Evolutionary conservation across 2,113 vertebrate species (phyloP), one percentile per base, ranked within the genome.

Genomic region (Oceanites oceanicus): DNA sequence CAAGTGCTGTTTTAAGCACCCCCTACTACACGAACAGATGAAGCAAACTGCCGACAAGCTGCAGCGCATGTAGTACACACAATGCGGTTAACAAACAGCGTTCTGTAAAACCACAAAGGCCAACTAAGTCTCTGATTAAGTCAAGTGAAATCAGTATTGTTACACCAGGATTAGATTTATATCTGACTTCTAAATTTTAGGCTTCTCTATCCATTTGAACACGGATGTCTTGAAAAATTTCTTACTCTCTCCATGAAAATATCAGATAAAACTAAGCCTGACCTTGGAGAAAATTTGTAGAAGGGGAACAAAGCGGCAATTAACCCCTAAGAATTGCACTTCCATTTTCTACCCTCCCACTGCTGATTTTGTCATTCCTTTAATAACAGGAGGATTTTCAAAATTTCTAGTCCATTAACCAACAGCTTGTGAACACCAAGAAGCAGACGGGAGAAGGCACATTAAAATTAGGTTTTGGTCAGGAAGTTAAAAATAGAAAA

Each of bases 371-470:
- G 90, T 36, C 38, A 34, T 55, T 88, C 40, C 56, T 91, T 82
- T 86, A 91, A 78, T 61, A 93, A 74, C 59, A 73, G 38, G 61
- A 77, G 65, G 44, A 78, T 86, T 93, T 82, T 65, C 27, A 58
- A 52, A 65, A 89, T 88, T 96, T 95, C 93, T 88, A 95, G 78
- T 66, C 71, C 88, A 90, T 92, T 96, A 92, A 92, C 77, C 88
- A 94, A 30, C 44, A 79, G 75, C 38, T 66, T 73, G 25, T 18
- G 27, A 53, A 92, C 32, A 55, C 45, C 36, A 58, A 73, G 50
- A 72, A 34, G 23, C 52, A 92, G 70, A 63, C 1, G 3, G 47
- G 22, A 96, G 52, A 85, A 86, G 30, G 36, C 56, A n/a, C 16
- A 72, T 66, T 63, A 91, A 86, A 75, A 88, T 23, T 6, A 66